Percentiles rank a stretch among this genome's conserved stretches.
These are phyloP conservation scores for Drosophila burlai DNA, from an alignment of 1,140 invertebrate genomes.

Conservation along the genomic window DNA sequence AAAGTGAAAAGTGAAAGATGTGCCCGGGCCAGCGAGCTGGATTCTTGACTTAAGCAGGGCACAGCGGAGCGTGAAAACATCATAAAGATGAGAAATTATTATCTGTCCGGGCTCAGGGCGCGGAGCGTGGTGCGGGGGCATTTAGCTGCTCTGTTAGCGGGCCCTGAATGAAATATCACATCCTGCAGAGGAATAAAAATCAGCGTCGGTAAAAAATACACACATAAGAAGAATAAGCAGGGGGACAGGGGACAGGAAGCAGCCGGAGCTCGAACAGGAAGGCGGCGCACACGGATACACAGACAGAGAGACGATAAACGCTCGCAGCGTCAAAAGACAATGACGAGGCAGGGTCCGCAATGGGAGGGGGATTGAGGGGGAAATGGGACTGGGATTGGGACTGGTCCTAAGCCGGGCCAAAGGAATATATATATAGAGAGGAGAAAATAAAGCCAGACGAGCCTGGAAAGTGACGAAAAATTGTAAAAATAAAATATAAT, in stretches of 20 bases:
- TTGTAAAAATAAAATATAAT: conserved; percentile 78
- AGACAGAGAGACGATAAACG: conserved; percentile 41
- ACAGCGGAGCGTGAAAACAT: conserved; percentile 57
- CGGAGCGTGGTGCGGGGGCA: conserved; percentile 12
- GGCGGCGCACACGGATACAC: conserved; percentile 32
- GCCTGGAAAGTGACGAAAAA: conserved; percentile 70
- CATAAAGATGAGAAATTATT: conserved; percentile 67
- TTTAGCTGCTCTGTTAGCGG: conserved; percentile 66
- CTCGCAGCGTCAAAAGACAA: conserved; percentile 74
- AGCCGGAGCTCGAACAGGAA: conserved; percentile 71
- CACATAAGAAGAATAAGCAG: conserved; percentile 59
- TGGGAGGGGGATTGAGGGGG: neutral
- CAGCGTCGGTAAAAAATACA: conserved; percentile 72
- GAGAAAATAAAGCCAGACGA: conserved; percentile 36
- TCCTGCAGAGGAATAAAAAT: conserved; percentile 80
- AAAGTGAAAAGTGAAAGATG: conserved; percentile 47
- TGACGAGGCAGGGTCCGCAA: conserved; percentile 53
- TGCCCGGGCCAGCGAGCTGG: conserved; percentile 7
- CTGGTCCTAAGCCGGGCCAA: conserved; percentile 25
- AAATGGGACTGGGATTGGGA: neutral
- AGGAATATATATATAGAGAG: conserved; percentile 30
- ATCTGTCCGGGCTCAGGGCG: conserved; percentile 19
- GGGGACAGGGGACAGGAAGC: conserved; percentile 47
- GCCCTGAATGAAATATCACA: conserved; percentile 79
- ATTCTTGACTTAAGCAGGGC: conserved; percentile 50